Conservation (phyloP, 2,888 invertebrate species). For the Incurvaria masculella region DNA sequence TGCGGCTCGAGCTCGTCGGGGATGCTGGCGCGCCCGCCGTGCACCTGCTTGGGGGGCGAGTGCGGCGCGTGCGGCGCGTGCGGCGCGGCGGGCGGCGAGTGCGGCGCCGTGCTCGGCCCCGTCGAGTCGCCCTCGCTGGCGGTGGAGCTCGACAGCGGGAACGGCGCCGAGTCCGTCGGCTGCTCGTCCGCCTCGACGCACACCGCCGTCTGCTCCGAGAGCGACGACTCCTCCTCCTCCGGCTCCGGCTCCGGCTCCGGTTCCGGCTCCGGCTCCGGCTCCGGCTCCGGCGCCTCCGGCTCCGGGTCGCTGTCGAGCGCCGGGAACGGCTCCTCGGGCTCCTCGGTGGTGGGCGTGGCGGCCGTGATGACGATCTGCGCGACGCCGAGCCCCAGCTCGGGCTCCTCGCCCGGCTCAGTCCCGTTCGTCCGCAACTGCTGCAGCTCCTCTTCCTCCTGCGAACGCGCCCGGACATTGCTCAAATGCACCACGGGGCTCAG, state of each 20-base stretch:
- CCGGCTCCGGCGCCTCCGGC: slow-evolving; percentile 12
- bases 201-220: slow-evolving; percentile 48
- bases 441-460: slow-evolving; percentile 22
- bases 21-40: slow-evolving; percentile 78
- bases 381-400: slow-evolving; percentile 72
- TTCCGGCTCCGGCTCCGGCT: slow-evolving; percentile 15
- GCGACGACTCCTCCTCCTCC: slow-evolving; percentile 47
- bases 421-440: slow-evolving; percentile 22
- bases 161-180: slow-evolving; percentile 56
- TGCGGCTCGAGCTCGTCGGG: slow-evolving; percentile 88
- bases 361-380: slow-evolving; percentile 92
- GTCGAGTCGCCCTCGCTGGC: slow-evolving; percentile 65
- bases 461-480: no score
- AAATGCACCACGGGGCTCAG: no score
- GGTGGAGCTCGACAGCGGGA: slow-evolving; percentile 61
- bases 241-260: slow-evolving; percentile 23
- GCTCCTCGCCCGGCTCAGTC: slow-evolving; percentile 34
- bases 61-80: slow-evolving; percentile 54
- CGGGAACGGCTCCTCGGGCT: slow-evolving; percentile 77
- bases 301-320: slow-evolving; percentile 43
- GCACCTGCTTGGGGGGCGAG: slow-evolving; percentile 64
- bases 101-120: slow-evolving; percentile 60
- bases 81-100: slow-evolving; percentile 55
- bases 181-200: slow-evolving; percentile 49
- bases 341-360: slow-evolving; percentile 90